These are phyloP conservation scores for Boloria euphrosyne DNA, from an alignment of 2,888 invertebrate species.

Conservation along the genomic window DNA sequence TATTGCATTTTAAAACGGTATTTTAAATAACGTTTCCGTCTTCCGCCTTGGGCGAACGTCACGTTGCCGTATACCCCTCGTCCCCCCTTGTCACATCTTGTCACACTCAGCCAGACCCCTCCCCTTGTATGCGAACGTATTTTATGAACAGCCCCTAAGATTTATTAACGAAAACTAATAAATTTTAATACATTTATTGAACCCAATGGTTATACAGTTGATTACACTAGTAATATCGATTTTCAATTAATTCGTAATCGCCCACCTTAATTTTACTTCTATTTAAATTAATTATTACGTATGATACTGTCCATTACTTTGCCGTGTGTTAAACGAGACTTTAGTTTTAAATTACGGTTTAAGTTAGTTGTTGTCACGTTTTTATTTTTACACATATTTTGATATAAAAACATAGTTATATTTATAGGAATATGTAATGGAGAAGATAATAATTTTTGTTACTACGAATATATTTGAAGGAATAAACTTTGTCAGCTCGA, in stretches of 20 bases:
- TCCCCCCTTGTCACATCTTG: too few species aligned
- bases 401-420: conserved; percentile 3
- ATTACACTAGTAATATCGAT: neutral
- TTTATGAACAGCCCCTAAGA: too few species aligned
- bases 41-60: too few species aligned
- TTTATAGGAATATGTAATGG: conserved; percentile 24
- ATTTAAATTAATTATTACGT: conserved; percentile 5
- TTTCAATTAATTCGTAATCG: neutral
- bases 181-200: too few species aligned
- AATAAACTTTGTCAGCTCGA: conserved; percentile 23
- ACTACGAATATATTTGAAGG: conserved; percentile 26
- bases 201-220: neutral
- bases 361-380: conserved; percentile 4
- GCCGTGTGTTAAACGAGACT: neutral
- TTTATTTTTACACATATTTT: neutral
- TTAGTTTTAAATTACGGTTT: conserved; percentile 2
- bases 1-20: too few species aligned
- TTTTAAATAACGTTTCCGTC: too few species aligned
- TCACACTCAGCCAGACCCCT: too few species aligned
- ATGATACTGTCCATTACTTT: neutral
- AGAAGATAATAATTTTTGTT: conserved; percentile 26
- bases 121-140: too few species aligned
- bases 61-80: too few species aligned
- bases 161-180: neutral
- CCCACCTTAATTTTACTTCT: conserved; percentile 1